A percentile compares a stretch with the other conserved stretches of the same genome.
phyloP scores from a whole-genome alignment of 2,113 vertebrate genomes.

The Rhinopomastus cyanomelas region DNA sequence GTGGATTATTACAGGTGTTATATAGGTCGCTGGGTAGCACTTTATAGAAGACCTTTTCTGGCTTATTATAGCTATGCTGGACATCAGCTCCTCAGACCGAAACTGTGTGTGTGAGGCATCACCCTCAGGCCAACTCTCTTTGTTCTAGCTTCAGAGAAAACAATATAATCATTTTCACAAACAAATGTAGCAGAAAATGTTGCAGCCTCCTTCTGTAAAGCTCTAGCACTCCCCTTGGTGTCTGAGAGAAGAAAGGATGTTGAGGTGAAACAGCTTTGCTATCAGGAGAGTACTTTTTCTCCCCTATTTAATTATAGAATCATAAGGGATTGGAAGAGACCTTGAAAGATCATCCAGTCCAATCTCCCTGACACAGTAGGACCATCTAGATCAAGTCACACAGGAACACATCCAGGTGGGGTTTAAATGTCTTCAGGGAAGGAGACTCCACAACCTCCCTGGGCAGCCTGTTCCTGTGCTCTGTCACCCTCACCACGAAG shows the following conservation, averaged over 20 bases:
- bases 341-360: too few relatives aligned
- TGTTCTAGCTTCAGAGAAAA: not conserved
- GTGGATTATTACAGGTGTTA: not conserved
- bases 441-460: too few relatives aligned
- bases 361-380: too few relatives aligned
- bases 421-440: too few relatives aligned
- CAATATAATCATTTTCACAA: not conserved
- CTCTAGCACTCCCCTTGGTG: slow-evolving; percentile 54
- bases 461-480: too few relatives aligned
- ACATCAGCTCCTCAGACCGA: not conserved
- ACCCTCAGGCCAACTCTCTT: not conserved
- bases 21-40: not conserved
- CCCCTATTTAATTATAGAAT: too few relatives aligned
- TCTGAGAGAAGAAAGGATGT: not conserved
- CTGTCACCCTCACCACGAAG: too few relatives aligned
- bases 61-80: not conserved
- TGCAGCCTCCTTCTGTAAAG: not conserved
- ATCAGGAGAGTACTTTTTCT: not conserved
- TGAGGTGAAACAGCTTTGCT: not conserved
- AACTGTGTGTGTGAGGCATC: not conserved
- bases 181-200: not conserved
- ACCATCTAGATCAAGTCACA: too few relatives aligned
- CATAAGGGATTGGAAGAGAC: too few relatives aligned
- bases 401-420: too few relatives aligned
- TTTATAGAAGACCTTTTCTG: not conserved